A percentile compares a stretch with the other conserved stretches of the same genome.
phyloP scores from a whole-genome alignment of 1,140 invertebrate species.

The Cherax destructor region DNA sequence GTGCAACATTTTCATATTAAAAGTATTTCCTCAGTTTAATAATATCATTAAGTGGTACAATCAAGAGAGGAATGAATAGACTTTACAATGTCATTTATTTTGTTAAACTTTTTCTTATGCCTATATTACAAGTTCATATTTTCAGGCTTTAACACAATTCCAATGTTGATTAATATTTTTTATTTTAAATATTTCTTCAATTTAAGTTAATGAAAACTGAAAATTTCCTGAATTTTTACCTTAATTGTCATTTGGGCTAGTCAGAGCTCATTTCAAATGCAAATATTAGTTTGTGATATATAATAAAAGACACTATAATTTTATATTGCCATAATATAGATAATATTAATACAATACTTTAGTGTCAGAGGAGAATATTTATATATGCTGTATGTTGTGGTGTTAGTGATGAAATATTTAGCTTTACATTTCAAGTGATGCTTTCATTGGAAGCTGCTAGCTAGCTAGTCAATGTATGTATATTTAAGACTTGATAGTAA shows the following conservation, averaged over 20 bases:
- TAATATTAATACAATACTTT: neutral
- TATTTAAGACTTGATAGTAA: too few relatives aligned
- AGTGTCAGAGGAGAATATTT: neutral
- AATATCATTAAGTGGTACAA: neutral
- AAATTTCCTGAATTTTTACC: neutral
- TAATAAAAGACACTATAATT: neutral
- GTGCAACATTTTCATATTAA: neutral
- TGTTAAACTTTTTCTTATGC: neutral
- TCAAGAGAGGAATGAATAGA: conserved; percentile 23
- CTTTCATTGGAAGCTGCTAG: conserved; percentile 7
- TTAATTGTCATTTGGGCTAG: neutral
- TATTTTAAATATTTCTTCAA: neutral
- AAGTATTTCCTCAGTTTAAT: neutral
- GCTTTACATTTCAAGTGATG: conserved; percentile 21
- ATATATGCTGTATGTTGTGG: neutral
- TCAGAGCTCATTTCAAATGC: neutral
- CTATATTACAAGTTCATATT: neutral
- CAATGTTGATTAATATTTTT: neutral
- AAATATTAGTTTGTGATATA: neutral
- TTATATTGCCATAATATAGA: neutral
- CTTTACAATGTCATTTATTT: neutral
- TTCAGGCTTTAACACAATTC: conserved; percentile 1
- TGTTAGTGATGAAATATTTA: conserved; percentile 19
- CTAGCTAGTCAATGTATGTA: too few relatives aligned
- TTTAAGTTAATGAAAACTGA: neutral